These are phyloP conservation scores for Tragopan temminckii DNA, from an alignment of 2,797 vertebrate genomes.

Conservation along the genomic window DNA sequence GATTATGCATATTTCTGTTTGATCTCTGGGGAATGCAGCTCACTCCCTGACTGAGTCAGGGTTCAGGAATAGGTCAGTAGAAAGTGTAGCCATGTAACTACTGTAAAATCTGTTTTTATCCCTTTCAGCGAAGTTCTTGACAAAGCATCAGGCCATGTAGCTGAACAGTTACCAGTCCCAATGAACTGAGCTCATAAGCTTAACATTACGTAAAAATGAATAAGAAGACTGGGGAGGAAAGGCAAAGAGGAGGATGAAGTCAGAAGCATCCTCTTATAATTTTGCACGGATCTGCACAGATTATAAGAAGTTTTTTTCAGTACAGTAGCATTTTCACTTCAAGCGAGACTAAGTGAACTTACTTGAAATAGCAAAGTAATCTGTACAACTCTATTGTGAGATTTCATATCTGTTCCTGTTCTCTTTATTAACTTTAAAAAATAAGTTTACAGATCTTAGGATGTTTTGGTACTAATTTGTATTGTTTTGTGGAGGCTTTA, in stretches of 20 bases:
- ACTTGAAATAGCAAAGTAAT: neutral
- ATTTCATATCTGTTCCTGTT: neutral
- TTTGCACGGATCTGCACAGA: neutral
- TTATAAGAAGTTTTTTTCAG: neutral
- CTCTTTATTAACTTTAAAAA: neutral
- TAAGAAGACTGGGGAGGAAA: neutral
- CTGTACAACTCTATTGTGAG: neutral
- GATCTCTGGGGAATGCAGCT: conserved; percentile 70
- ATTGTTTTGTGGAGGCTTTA: neutral
- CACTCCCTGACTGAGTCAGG: conserved; percentile 62
- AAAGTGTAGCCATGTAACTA: conserved; percentile 59
- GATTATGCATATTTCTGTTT: conserved; percentile 72
- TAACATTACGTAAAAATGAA: neutral
- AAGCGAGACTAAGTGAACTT: neutral
- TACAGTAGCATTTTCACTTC: neutral
- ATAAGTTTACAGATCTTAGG: neutral
- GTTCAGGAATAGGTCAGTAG: conserved; percentile 70
- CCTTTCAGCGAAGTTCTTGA: conserved; percentile 42
- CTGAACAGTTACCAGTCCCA: neutral
- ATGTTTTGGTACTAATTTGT: neutral
- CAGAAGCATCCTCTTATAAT: neutral
- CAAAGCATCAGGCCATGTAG: conserved; percentile 13
- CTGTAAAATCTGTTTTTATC: conserved; percentile 65
- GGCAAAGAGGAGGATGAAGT: neutral
- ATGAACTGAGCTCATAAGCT: neutral